Evolutionary conservation across 2,888 invertebrate species (phyloP).

Genomic region (Allophyes oxyacanthae): DNA sequence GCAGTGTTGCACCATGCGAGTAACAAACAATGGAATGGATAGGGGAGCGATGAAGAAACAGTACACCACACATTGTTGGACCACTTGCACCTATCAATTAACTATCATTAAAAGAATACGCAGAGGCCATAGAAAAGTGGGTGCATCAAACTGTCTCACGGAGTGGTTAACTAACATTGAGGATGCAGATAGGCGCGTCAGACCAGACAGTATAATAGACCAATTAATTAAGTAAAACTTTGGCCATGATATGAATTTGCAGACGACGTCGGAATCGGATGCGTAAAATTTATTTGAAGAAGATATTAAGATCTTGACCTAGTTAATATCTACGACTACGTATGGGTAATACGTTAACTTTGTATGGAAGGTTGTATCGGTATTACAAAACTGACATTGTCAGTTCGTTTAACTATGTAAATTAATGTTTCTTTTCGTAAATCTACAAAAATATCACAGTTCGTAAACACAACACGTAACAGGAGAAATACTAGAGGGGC

Average conservation of each 20-base stretch:
- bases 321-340: constrained; percentile 28
- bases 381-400: constrained; percentile 9
- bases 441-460: too few species aligned
- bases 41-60: constrained; percentile 69
- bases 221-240: constrained; percentile 52
- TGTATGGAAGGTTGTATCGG: constrained; percentile 20
- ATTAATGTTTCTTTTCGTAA: background rate
- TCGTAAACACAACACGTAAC: too few species aligned
- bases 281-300: constrained; percentile 49
- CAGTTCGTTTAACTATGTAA: constrained; percentile 9
- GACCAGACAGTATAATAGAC: constrained; percentile 44
- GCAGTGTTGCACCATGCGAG: constrained; percentile 65
- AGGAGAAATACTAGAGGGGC: too few species aligned
- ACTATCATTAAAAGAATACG: constrained; percentile 61
- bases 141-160: constrained; percentile 55
- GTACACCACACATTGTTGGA: constrained; percentile 57
- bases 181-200: constrained; percentile 26
- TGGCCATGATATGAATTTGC: constrained; percentile 47
- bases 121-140: constrained; percentile 49
- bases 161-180: constrained; percentile 46
- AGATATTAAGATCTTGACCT: constrained; percentile 53
- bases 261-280: constrained; percentile 29
- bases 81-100: constrained; percentile 71
- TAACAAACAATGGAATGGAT: constrained; percentile 69
- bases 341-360: constrained; percentile 11